Percentiles rank a stretch among this genome's conserved stretches.
Conservation (phyloP, 1,140 invertebrate species). For the Globodera ellingtonae region DNA sequence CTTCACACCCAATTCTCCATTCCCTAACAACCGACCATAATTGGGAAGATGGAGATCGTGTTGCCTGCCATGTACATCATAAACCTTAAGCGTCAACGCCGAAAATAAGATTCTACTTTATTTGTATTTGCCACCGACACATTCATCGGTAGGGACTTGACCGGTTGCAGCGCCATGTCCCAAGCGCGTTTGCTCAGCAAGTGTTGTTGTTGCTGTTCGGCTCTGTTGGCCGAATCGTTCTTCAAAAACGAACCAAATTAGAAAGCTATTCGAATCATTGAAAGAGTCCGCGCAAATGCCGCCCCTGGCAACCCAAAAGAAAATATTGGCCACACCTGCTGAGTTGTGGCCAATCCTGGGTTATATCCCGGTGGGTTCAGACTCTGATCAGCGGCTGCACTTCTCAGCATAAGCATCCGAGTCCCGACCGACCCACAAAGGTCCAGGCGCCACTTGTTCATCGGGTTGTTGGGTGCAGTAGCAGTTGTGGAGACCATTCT, state of each 20-base stretch:
- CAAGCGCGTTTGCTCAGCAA: constrained; percentile 77
- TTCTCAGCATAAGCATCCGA: constrained; percentile 5
- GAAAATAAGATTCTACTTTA: neutral
- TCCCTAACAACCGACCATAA: constrained; percentile 74
- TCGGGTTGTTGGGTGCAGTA: constrained; percentile 32
- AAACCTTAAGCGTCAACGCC: constrained; percentile 16
- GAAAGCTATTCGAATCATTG: too few relatives aligned
- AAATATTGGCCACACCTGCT: constrained; percentile 23
- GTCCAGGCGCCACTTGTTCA: constrained; percentile 54
- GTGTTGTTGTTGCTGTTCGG: constrained; percentile 47
- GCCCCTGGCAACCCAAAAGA: too few relatives aligned
- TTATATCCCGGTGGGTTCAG: constrained; percentile 50
- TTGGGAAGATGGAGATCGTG: constrained; percentile 93
- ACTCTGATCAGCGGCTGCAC: constrained; percentile 31
- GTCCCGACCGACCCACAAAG: constrained; percentile 28
- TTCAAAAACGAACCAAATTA: neutral
- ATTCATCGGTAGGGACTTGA: constrained; percentile 96
- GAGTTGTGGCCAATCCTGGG: constrained; percentile 30
- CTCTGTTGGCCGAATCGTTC: constrained; percentile 24
- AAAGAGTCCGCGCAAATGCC: too few relatives aligned
- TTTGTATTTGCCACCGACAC: constrained; percentile 66
- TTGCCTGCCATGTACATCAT: constrained; percentile 80
- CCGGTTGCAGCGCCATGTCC: constrained; percentile 90
- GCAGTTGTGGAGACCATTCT: neutral
- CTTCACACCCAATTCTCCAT: neutral